These are phyloP conservation scores for Drosophila aldrichi DNA, from an alignment of 2,888 invertebrate species.

Conservation along the genomic window DNA sequence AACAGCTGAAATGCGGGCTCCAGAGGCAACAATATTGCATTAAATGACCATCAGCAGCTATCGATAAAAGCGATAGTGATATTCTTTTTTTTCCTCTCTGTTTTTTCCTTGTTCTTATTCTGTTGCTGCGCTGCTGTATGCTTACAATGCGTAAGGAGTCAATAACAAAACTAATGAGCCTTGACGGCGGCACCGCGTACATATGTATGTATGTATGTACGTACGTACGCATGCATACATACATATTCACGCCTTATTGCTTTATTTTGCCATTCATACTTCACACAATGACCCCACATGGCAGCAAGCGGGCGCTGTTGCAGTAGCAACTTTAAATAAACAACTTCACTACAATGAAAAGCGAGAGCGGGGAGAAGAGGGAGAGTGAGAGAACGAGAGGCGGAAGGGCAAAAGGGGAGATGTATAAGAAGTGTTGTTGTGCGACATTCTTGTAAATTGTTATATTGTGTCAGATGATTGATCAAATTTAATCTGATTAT, in stretches of 20 bases:
- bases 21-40: constrained; percentile 56
- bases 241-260: constrained; percentile 60
- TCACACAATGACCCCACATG: constrained; percentile 79
- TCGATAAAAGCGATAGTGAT: constrained; percentile 78
- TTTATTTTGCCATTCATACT: constrained; percentile 76
- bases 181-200: constrained; percentile 60
- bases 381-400: background rate
- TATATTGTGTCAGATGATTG: constrained; percentile 28
- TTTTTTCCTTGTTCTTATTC: constrained; percentile 17
- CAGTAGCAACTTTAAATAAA: constrained; percentile 57
- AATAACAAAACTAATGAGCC: constrained; percentile 80
- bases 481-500: constrained; percentile 34
- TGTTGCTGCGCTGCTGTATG: constrained; percentile 21
- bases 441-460: constrained; percentile 22
- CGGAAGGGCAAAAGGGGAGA: background rate
- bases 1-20: constrained; percentile 73
- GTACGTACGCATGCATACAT: background rate
- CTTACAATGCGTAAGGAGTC: constrained; percentile 63
- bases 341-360: constrained; percentile 51
- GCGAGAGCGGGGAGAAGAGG: background rate
- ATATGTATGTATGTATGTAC: background rate
- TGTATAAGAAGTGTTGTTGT: constrained; percentile 4
- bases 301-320: constrained; percentile 52
- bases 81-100: constrained; percentile 24
- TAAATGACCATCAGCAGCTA: constrained; percentile 63